phyloP scores from a whole-genome alignment of 2,888 invertebrate genomes.

The Spicauda simplicius region DNA sequence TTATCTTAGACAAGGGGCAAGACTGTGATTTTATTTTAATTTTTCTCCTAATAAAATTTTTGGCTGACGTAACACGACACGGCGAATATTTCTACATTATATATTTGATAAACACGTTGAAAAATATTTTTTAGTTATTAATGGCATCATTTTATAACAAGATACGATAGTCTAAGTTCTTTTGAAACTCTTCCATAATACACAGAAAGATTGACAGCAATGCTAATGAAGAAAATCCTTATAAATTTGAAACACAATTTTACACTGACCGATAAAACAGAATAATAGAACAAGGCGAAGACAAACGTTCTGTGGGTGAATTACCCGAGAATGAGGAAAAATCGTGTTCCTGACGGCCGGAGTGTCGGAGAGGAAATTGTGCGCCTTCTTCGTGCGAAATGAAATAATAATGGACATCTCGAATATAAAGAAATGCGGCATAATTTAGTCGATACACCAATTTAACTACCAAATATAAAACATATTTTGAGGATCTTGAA shows the following conservation, averaged over 20 bases:
- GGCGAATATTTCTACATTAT: too few species aligned
- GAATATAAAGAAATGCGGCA: constrained; percentile 14
- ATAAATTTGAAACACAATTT: constrained; percentile 11
- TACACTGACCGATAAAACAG: constrained; percentile 28
- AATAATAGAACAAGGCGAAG: constrained; percentile 34
- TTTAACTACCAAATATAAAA: constrained; percentile 1
- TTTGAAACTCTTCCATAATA: too few species aligned
- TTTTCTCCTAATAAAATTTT: too few species aligned
- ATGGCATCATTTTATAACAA: too few species aligned
- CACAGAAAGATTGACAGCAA: neutral
- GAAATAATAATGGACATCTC: constrained; percentile 43
- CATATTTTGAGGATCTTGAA: neutral
- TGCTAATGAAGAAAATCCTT: neutral
- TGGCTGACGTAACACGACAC: too few species aligned
- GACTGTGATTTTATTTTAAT: too few species aligned
- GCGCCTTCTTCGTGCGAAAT: constrained; percentile 41
- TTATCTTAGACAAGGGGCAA: too few species aligned
- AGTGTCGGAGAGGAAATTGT: constrained; percentile 46
- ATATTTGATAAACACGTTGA: too few species aligned
- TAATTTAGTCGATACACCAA: constrained; percentile 1
- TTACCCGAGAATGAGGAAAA: constrained; percentile 30
- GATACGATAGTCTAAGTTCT: too few species aligned
- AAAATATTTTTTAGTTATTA: too few species aligned
- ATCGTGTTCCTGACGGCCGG: constrained; percentile 34
- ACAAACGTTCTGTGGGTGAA: constrained; percentile 27